These are phyloP conservation scores for Myocastor coypus DNA, from an alignment of 2,113 vertebrate species.

Conservation along the genomic window DNA sequence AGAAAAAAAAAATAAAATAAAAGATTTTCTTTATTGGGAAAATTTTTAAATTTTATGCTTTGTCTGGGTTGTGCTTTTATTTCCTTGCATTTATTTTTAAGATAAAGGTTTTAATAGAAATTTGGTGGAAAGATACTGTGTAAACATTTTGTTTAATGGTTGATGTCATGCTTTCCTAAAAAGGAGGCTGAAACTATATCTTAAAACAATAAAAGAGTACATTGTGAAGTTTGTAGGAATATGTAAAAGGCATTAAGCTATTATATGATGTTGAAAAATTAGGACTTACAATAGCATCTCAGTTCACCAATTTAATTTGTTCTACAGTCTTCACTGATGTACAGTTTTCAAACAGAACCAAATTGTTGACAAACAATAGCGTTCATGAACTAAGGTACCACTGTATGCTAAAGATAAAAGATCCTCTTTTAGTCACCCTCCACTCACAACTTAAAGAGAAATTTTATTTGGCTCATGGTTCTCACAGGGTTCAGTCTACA, in stretches of 20 bases:
- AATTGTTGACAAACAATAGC: background rate
- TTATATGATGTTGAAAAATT: background rate
- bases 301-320: background rate
- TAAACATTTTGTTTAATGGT: slow-evolving; percentile 36
- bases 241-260: background rate
- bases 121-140: background rate
- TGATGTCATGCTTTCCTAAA: slow-evolving; percentile 52
- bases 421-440: background rate
- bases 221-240: slow-evolving; percentile 14
- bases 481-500: background rate
- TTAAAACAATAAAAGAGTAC: background rate
- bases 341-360: background rate
- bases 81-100: slow-evolving; percentile 46
- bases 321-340: background rate
- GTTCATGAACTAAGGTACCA: background rate
- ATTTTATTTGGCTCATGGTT: background rate
- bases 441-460: background rate
- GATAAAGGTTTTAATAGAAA: slow-evolving; percentile 42
- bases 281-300: background rate
- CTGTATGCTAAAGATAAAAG: background rate
- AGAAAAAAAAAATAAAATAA: background rate
- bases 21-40: background rate
- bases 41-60: background rate
- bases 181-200: background rate
- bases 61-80: background rate